phyloP scores from a whole-genome alignment of 2,888 invertebrate species.

The Eurytoma californica region DNA sequence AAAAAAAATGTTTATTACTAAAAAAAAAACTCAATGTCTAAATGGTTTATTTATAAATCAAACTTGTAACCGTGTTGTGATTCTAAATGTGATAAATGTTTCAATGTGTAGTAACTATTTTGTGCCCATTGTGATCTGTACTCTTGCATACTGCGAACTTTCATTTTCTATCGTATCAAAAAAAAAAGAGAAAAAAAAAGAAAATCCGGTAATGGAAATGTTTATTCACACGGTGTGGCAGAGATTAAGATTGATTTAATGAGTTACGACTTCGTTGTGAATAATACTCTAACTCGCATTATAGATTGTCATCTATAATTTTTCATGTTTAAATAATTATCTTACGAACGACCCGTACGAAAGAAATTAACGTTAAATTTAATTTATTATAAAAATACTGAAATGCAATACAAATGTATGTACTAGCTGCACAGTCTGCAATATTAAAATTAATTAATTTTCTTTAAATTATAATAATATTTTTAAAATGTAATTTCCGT shows the following conservation, averaged over 20 bases:
- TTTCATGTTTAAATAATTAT: neutral
- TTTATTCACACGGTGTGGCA: conserved; percentile 2
- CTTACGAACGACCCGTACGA: neutral
- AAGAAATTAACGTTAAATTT: neutral
- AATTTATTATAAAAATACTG: neutral
- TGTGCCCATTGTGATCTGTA: conserved; percentile 28
- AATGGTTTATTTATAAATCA: conserved; percentile 65
- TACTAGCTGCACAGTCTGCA: too few species aligned
- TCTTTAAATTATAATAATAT: too few species aligned
- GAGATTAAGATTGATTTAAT: neutral
- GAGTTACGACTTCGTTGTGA: neutral
- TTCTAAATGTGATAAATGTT: conserved; percentile 73
- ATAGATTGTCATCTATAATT: neutral
- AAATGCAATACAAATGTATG: neutral
- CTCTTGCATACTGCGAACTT: conserved; percentile 7
- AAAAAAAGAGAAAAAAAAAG: neutral
- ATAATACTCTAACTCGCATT: conserved; percentile 4
- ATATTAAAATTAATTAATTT: too few species aligned
- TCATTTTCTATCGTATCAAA: neutral
- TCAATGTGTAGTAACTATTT: conserved; percentile 51
- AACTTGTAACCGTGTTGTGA: conserved; percentile 71
- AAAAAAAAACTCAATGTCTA: conserved; percentile 60
- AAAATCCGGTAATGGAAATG: neutral
- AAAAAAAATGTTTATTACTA: conserved; percentile 60
- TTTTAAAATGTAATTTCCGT: too few species aligned